phyloP scores from a whole-genome alignment of 64 coral and sea anemone species.

The Hydrozoanthus tunicans region DNA sequence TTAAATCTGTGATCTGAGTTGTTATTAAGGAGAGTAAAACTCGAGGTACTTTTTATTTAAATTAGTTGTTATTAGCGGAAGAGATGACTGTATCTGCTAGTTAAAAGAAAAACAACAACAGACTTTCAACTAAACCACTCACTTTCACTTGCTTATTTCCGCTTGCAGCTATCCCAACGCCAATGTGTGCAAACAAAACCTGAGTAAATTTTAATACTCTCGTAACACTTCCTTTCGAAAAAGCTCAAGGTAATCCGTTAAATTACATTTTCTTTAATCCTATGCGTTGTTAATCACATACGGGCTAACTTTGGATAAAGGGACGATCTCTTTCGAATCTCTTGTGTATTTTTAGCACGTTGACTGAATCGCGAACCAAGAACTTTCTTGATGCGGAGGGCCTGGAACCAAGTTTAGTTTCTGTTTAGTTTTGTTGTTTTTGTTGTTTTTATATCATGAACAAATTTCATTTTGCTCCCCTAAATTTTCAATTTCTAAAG shows the following conservation, averaged over 20 bases:
- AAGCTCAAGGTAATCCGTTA: too few relatives aligned
- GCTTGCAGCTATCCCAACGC: neutral
- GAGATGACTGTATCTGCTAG: neutral
- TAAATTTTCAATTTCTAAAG: neutral
- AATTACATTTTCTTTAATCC: neutral
- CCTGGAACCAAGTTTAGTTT: neutral
- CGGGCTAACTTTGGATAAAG: neutral
- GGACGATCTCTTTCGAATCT: neutral
- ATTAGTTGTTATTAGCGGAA: neutral
- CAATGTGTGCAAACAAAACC: neutral
- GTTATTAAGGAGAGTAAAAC: too few relatives aligned
- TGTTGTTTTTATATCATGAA: neutral
- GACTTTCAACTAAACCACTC: neutral
- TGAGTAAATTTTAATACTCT: neutral
- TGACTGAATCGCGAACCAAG: neutral
- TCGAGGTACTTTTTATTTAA: too few relatives aligned
- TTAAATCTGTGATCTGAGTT: too few relatives aligned
- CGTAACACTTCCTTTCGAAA: neutral
- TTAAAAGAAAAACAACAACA: neutral
- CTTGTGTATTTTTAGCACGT: neutral
- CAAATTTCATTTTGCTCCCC: neutral
- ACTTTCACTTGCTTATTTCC: neutral
- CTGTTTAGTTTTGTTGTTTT: neutral
- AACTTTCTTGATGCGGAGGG: neutral
- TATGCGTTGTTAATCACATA: neutral